Conservation (phyloP, 2,797 vertebrate genomes). For the Hydrolagus colliei region DNA sequence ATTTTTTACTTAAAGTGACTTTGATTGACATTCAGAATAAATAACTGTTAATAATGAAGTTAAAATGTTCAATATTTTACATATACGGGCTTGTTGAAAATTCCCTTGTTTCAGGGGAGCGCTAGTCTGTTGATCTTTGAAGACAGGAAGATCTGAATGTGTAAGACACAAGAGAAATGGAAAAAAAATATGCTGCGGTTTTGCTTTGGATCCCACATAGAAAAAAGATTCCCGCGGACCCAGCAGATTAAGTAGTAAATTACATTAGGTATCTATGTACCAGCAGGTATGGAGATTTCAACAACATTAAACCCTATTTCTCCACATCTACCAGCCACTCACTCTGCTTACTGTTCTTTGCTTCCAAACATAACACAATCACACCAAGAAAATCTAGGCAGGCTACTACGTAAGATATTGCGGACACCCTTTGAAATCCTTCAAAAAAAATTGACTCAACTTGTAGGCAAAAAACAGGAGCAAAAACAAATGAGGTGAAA, state of each 20-base stretch:
- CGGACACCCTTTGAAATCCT: too few relatives aligned
- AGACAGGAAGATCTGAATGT: slow-evolving; percentile 16
- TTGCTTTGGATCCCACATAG: background rate
- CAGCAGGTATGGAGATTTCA: background rate
- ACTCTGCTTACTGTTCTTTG: slow-evolving; percentile 4
- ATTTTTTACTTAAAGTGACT: slow-evolving; percentile 26
- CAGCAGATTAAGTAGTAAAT: slow-evolving; percentile 3
- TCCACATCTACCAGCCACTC: slow-evolving; percentile 10
- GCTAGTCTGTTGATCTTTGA: slow-evolving; percentile 12
- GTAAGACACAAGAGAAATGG: slow-evolving; percentile 16
- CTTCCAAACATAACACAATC: background rate
- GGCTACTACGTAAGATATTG: background rate
- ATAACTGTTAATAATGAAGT: slow-evolving; percentile 28
- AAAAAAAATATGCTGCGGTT: background rate
- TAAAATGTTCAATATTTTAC: slow-evolving; percentile 31
- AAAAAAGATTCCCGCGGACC: slow-evolving; percentile 16
- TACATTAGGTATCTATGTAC: slow-evolving; percentile 4
- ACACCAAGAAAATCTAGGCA: background rate
- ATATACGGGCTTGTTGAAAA: slow-evolving; percentile 1
- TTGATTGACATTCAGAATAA: slow-evolving; percentile 30
- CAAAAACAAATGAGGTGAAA: background rate
- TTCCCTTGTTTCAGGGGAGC: slow-evolving; percentile 13
- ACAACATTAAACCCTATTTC: background rate
- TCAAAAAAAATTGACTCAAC: background rate
- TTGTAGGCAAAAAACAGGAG: background rate